Percentiles rank a stretch among this genome's conserved stretches.
Evolutionary conservation across 2,888 invertebrate species (phyloP).

Genomic region (Prosapia bicincta): DNA sequence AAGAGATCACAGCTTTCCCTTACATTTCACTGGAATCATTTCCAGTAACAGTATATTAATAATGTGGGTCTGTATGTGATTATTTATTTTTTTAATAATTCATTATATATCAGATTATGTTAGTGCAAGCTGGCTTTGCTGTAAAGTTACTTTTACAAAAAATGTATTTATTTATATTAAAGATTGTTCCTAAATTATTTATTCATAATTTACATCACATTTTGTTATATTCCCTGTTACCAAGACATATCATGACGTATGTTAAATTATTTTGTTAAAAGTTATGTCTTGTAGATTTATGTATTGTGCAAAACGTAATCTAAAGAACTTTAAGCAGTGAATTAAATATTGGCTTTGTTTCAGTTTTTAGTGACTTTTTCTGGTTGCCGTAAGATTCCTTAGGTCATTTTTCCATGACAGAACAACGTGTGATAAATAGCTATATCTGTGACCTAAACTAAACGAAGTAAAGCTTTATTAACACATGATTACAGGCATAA

Average conservation of each 20-base stretch:
- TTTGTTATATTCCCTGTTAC: not conserved
- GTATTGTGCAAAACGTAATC: not conserved
- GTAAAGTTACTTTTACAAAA: not conserved
- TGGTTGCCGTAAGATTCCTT: not conserved
- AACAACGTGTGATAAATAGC: not conserved
- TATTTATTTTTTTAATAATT: not conserved
- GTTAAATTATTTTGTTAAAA: not conserved
- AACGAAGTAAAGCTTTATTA: not conserved
- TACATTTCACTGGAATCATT: not conserved
- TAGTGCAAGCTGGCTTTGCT: not conserved
- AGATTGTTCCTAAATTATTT: not conserved
- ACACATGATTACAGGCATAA: not conserved
- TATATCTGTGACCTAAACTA: not conserved
- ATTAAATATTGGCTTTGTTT: not conserved
- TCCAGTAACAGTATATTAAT: not conserved
- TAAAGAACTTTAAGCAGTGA: not conserved
- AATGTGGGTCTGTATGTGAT: not conserved
- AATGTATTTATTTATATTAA: not conserved
- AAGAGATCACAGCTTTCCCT: conserved; percentile 3
- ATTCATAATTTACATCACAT: not conserved
- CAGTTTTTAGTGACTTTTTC: not conserved
- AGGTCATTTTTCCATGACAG: not conserved
- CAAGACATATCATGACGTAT: not conserved
- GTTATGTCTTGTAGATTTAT: not conserved
- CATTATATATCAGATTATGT: not conserved